Evolutionary conservation across 2,113 vertebrate genomes (phyloP), one percentile per base, ranked within the genome.

Genomic region (Rhinoderma darwinii): DNA sequence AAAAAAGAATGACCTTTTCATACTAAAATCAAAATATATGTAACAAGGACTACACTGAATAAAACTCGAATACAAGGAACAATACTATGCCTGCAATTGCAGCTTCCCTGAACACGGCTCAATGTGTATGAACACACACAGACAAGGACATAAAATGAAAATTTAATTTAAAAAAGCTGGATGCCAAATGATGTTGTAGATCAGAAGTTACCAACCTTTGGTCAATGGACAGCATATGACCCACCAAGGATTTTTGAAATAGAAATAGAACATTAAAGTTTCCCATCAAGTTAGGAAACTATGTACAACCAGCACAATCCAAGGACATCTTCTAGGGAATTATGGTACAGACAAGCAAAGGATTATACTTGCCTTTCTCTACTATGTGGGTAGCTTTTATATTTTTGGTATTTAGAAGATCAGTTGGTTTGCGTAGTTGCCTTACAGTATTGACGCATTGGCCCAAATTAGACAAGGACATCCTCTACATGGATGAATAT

Each of bases 1-100:
- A 84, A 84, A 86, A 77, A 85, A 77, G 84, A 86, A 85, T 85
- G 50, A 85, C 72, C 70, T 84, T 84, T 85, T 85, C 61, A 83
- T 83, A 83, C 82, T 83, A 83, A 72, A 83, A 72, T 68, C 66
- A 84, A 74, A 82, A 83, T 83, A 83, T 83, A 83, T 83, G 61
- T 83, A 72, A 72, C 41, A 63, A 68, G 81, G 63, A 83, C 43
- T 51, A 83, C 32, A 83, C 81, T 70, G 81, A 83, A 82, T 82
- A 82, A 82, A 70, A 82, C 80, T 68, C n/a, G 47, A 47, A 83
- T 83, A 10, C 63, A 25, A 32, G 63, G 27, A 83, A 68, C 81
- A 83, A 72, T 83, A 50, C 43, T 72, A 32, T 15, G 44, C 41
- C 44, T 22, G 61, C 41, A 83, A 83, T 68, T 83, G 82, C 82